Evolutionary conservation across 2,113 vertebrate species (phyloP), one percentile per base, ranked within the genome.

Genomic region (Stercorarius parasiticus): DNA sequence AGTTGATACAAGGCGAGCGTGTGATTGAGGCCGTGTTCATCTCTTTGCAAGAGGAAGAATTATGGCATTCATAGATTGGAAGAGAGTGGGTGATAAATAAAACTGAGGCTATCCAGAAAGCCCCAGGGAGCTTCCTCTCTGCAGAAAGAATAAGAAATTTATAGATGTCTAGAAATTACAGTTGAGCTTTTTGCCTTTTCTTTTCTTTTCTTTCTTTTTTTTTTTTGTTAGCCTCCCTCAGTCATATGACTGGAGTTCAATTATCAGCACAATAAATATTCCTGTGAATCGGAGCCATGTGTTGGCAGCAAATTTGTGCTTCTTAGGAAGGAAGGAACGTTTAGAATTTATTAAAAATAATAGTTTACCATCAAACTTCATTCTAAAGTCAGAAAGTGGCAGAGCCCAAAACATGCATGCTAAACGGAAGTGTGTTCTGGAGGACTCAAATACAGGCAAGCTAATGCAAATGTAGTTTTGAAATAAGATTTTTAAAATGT

Each of bases 231-330:
- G 95, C 95, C 95, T 96, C 97, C 92, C 94, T 92, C 90, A 91
- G 92, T 97, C 97, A 96, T 85, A 91, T 97, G 96, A 98, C 97
- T 96, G 84, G 96, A 96, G 97, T 98, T 98, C 97, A 98, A 97
- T 98, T 98, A 98, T 97, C 97, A 93, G 89, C 93, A 91, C 97
- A 97, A 97, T 98, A 98, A 98, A 98, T 98, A 98, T 98, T 98
- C 97, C 93, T 70, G 88, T 96, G 97, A 98, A 97, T 98, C 34
- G 77, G 94, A 97, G 94, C 96, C 18, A n/a, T 97, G 90, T 98
- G 96, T 97, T 97, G 93, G 94, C 96, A 96, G 94, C 86, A 91
- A 83, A 95, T 97, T 96, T 88, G 73, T 95, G 96, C 92, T 97
- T 98, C 93, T 95, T 95, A 93, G 95, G 95, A 97, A 97, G 94